Evolutionary conservation across 23 tunicate species (phyloP).

Genomic region (Trididemnum miniatum): DNA sequence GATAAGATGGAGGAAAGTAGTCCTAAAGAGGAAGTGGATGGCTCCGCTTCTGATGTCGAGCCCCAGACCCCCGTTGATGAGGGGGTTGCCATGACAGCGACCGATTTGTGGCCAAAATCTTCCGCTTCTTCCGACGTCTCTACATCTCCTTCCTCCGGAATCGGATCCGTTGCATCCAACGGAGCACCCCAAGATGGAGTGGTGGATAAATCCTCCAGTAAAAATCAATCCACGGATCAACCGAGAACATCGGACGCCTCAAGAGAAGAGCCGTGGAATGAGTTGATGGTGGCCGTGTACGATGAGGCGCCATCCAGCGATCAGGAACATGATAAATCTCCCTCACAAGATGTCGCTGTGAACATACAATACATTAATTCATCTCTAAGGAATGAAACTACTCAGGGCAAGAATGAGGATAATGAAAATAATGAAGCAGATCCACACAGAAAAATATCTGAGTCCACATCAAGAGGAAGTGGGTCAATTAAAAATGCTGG

Average conservation of each 20-base stretch:
- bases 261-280: constrained; percentile 38
- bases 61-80: constrained; percentile 36
- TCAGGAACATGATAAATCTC: not conserved
- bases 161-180: constrained; percentile 7
- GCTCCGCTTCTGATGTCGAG: not conserved
- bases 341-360: not conserved
- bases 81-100: constrained; percentile 29
- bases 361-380: not conserved
- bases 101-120: constrained; percentile 36
- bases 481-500: not conserved
- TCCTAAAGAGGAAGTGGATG: not conserved
- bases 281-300: constrained; percentile 40
- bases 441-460: not conserved
- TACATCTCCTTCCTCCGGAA: constrained; percentile 61
- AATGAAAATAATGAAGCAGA: not conserved
- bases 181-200: not conserved
- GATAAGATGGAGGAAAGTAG: not conserved
- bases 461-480: not conserved
- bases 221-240: not conserved
- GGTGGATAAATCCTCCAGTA: not conserved
- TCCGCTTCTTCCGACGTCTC: constrained; percentile 45
- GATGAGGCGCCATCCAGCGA: not conserved
- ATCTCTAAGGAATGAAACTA: too few species aligned
- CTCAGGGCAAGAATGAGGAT: not conserved
- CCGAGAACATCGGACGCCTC: not conserved